phyloP scores from a whole-genome alignment of 2,888 invertebrate genomes.

The Cantharis rufa region DNA sequence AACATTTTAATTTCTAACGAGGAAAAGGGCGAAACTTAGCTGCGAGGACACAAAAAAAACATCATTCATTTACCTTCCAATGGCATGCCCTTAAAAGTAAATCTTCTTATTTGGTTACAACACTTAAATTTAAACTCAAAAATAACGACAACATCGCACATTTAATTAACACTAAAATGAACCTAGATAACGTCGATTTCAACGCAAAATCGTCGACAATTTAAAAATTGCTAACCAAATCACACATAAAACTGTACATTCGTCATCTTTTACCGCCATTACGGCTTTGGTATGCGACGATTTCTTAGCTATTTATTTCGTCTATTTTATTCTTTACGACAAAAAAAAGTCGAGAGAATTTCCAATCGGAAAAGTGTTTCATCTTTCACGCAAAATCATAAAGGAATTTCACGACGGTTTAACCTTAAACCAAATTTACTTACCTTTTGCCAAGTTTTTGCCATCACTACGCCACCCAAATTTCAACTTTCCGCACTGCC shows the following conservation, averaged over 20 bases:
- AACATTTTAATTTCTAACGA: conserved; percentile 10
- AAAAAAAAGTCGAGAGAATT: neutral
- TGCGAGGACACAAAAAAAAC: conserved; percentile 16
- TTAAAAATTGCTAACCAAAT: neutral
- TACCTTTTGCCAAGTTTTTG: conserved; percentile 78
- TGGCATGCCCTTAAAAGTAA: conserved; percentile 48
- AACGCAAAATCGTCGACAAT: neutral
- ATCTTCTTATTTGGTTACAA: conserved; percentile 14
- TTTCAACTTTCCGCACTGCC: conserved; percentile 73
- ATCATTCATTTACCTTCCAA: conserved; percentile 21
- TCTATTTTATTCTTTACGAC: conserved; percentile 1
- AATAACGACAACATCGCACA: neutral
- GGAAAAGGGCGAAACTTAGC: neutral
- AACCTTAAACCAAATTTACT: conserved; percentile 53
- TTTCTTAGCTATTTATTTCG: conserved; percentile 24
- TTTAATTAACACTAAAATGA: neutral
- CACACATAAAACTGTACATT: conserved; percentile 38
- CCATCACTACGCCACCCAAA: conserved; percentile 81
- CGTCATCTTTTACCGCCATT: conserved; percentile 54
- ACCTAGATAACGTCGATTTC: neutral
- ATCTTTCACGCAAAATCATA: conserved; percentile 1
- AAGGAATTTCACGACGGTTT: neutral
- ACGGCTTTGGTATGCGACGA: conserved; percentile 42
- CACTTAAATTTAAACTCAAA: neutral
- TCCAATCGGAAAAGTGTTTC: neutral